Evolutionary conservation across 2,888 invertebrate genomes (phyloP), one percentile per base, ranked within the genome.

Genomic region (Cephus nigrinus): DNA sequence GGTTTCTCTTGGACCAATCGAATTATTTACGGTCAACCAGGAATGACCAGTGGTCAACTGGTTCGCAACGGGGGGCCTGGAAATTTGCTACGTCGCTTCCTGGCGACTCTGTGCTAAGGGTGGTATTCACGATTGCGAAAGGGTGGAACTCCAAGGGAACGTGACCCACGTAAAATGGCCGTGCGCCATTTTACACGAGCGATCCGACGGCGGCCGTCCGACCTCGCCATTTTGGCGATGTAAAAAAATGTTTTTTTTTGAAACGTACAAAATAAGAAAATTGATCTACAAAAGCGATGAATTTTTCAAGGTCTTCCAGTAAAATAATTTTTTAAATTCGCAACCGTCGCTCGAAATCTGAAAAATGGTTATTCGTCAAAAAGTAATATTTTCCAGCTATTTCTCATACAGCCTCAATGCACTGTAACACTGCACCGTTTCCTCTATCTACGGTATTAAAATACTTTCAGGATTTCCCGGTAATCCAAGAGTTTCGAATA

Each of bases 41-140:
- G 35, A 83, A 79, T 89, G 91, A 88, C 91, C 91, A 87, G 84
- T 86, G 91, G 91, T 91, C 91, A 91, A 90, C 82, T 83, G 82
- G 80, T 76, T 85, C 86, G 4, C 91, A 78, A 86, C 87, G 81
- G 91, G 91, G 84, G 86, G 23, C 31, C 78, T 77, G 78, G 76
- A 79, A 82, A 73, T 31, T 82, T 77, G 82, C 86, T 84, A 80
- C 83, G 86, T 84, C 81, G 83, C 81, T 80, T 84, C 86, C 85
- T 83, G 84, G 80, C 85, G 85, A 89, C 87, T 88, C 81, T 9
- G 1, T 31, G 4, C 31, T 9, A 31, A 71, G 71, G 71, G 71
- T 31, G 31, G 23, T 9, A 9, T 55, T 55, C 15, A 9, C 9
- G 23, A 55, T 55, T 9, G 9, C 1, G 9, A 23, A 23, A 55